Conservation (phyloP, 1,140 invertebrate genomes). For the Armadillidium nasatum region DNA sequence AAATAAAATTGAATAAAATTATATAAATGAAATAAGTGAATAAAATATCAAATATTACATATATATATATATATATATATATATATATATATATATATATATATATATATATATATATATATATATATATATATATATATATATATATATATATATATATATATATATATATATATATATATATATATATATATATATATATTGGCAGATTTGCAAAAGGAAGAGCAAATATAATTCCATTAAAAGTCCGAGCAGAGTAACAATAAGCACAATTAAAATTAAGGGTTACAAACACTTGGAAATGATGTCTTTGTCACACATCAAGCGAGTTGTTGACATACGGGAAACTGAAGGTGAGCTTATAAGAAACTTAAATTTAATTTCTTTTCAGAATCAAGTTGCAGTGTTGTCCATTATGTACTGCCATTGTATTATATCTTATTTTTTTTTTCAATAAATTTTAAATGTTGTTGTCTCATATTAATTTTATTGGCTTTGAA, state of each 20-base stretch:
- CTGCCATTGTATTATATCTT: too few relatives aligned
- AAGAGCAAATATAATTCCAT: conserved; percentile 67
- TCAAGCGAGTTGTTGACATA: conserved; percentile 86
- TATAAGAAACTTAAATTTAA: neutral
- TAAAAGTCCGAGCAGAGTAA: conserved; percentile 63
- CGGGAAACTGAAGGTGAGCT: conserved; percentile 68
- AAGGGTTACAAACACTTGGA: conserved; percentile 85
- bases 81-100: too few relatives aligned
- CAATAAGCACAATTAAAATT: conserved; percentile 49
- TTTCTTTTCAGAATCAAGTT: too few relatives aligned
- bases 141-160: conserved; percentile 23
- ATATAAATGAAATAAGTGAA: too few relatives aligned
- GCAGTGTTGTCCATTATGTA: too few relatives aligned
- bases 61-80: too few relatives aligned
- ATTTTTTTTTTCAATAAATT: too few relatives aligned
- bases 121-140: conserved; percentile 20
- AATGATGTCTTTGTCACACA: conserved; percentile 76
- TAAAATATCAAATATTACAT: too few relatives aligned
- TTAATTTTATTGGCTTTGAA: too few relatives aligned
- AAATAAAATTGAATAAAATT: too few relatives aligned
- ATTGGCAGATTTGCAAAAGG: conserved; percentile 64
- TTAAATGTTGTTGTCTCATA: too few relatives aligned
- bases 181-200: neutral
- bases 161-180: conserved; percentile 1
- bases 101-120: conserved; percentile 21